A percentile compares a stretch with the other conserved stretches of the same genome.
Evolutionary conservation across 1,140 invertebrate species (phyloP).

Genomic region (Neotoxoptera formosana): DNA sequence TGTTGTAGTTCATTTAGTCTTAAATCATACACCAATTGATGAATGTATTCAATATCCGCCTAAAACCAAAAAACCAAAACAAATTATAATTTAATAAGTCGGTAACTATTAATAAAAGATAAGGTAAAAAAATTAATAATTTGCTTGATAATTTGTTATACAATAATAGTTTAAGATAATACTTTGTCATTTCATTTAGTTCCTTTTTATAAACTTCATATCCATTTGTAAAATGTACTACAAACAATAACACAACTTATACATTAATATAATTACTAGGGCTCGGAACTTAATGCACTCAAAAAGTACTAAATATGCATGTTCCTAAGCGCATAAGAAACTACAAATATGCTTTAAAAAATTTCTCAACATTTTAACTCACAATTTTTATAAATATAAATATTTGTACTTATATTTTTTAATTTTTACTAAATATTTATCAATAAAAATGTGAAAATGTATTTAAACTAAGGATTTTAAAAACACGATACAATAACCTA

Average conservation of each 20-base stretch:
- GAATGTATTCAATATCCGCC: slow-evolving; percentile 36
- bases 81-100: not conserved
- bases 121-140: not conserved
- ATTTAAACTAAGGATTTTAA: too few species aligned
- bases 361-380: too few species aligned
- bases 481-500: too few species aligned
- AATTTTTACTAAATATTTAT: too few species aligned
- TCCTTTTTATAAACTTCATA: not conserved
- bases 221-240: not conserved
- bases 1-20: slow-evolving; percentile 21
- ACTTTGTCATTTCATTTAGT: not conserved
- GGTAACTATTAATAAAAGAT: too few species aligned
- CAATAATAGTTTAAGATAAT: not conserved
- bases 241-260: not conserved
- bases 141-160: not conserved
- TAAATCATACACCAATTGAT: slow-evolving; percentile 48
- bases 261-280: not conserved
- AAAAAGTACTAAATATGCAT: too few species aligned
- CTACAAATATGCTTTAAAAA: too few species aligned
- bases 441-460: too few species aligned
- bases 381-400: too few species aligned
- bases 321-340: too few species aligned
- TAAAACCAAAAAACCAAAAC: slow-evolving; percentile 6
- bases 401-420: too few species aligned
- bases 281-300: too few species aligned